A percentile compares a stretch with the other conserved stretches of the same genome.
phyloP scores from a whole-genome alignment of 2,113 vertebrate genomes.

The Embiotoca jacksoni region DNA sequence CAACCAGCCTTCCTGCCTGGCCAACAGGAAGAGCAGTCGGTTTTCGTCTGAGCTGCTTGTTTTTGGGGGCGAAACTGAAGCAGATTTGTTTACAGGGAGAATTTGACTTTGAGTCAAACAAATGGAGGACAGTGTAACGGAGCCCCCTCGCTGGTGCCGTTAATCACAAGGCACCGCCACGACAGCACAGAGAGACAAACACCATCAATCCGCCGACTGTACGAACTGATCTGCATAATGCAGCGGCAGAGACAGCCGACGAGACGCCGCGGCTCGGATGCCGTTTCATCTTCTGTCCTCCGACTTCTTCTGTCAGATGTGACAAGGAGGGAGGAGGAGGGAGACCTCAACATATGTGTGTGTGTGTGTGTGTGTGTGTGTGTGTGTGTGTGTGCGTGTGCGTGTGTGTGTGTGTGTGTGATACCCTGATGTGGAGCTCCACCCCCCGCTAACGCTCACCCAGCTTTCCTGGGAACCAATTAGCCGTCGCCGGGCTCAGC shows the following conservation, averaged over 20 bases:
- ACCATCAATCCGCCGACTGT: slow-evolving; percentile 1
- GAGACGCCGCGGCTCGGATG: background rate
- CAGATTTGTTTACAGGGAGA: too few species aligned
- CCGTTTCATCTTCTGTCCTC: slow-evolving; percentile 31
- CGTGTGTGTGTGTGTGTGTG: slow-evolving; percentile 13
- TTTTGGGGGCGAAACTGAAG: too few species aligned
- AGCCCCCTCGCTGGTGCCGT: background rate
- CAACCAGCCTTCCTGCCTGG: background rate
- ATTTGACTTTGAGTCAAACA: too few species aligned
- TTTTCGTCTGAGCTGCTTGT: background rate
- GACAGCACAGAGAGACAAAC: slow-evolving; percentile 9
- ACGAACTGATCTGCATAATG: slow-evolving; percentile 31
- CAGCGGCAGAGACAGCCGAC: slow-evolving; percentile 9
- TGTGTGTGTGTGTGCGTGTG: slow-evolving; percentile 12
- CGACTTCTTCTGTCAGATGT: slow-evolving; percentile 48
- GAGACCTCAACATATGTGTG: background rate
- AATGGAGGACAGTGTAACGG: background rate
- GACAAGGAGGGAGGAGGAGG: slow-evolving; percentile 9
- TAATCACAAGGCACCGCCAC: background rate
- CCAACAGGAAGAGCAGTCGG: background rate
- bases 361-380: background rate
- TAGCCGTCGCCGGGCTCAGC: slow-evolving; percentile 51
- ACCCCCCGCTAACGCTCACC: slow-evolving; percentile 50
- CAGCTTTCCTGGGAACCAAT: slow-evolving; percentile 72
- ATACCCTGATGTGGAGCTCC: background rate